Conservation (phyloP, 2,797 vertebrate species). For the Schizopygopsis malacanthus region DNA sequence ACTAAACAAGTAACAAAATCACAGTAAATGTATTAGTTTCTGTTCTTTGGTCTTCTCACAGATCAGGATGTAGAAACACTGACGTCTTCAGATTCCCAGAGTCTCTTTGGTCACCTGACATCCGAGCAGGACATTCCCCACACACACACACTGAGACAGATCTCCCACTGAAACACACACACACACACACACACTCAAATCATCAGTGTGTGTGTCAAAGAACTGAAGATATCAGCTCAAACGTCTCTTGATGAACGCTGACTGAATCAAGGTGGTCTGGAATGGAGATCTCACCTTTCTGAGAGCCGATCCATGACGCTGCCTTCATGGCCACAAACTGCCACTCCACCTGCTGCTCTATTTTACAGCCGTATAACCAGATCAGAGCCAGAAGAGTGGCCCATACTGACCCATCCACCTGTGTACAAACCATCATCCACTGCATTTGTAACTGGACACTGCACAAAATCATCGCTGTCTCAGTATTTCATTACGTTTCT, state of each 20-base stretch:
- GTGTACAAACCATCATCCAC: slow-evolving; percentile 24
- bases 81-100: too few relatives aligned
- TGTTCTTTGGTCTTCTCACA: too few relatives aligned
- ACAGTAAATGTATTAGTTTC: too few relatives aligned
- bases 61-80: too few relatives aligned
- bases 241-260: neutral
- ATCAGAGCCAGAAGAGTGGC: slow-evolving; percentile 82
- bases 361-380: slow-evolving; percentile 77
- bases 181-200: neutral
- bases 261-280: neutral
- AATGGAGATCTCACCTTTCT: slow-evolving; percentile 70
- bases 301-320: slow-evolving; percentile 71
- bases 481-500: slow-evolving; percentile 40
- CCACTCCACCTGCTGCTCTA: slow-evolving; percentile 77
- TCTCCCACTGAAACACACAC: too few relatives aligned
- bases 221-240: too few relatives aligned
- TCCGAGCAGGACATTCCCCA: too few relatives aligned
- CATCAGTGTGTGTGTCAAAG: neutral
- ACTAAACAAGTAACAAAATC: too few relatives aligned
- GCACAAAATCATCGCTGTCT: neutral
- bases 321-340: slow-evolving; percentile 82
- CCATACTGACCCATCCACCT: slow-evolving; percentile 75
- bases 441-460: neutral
- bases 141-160: too few relatives aligned
- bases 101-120: too few relatives aligned